Base-by-base conservation (phyloP, 2,888 invertebrate genomes). In the Athalia rosae region DNA sequence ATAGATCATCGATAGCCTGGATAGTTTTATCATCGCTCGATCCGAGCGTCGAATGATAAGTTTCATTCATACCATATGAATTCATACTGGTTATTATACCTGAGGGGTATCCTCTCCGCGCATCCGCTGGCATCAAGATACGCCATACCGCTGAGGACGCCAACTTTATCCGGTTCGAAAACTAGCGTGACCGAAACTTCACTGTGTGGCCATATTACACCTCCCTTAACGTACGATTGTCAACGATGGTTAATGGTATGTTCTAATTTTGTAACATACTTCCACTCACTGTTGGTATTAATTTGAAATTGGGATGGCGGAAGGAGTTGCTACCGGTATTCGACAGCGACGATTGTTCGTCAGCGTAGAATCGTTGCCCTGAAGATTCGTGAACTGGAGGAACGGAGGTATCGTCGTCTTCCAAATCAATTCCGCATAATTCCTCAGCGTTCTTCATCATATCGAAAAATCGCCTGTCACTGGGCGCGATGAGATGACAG, bases 41-140 rank as follows among this genome's bases (percentile, higher is more conserved):
- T 28, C 28, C 28, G 28, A 28, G 28, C 28, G 28, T 28, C 2
- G 2, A 28, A 28, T 28, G 0, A 28, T n/a, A n/a, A n/a, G n/a
- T n/a, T n/a, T n/a, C n/a, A 58, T 58, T 62, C 28, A 3, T 41
- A 48, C 6, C 6, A 28, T 28, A 58, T 58, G 73, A 61, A 13
- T 3, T 71, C 43, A 45, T 45, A 0, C 48, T 11, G 15, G 8
- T 43, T 45, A 5, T 47, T 61, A 13, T 82, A 87, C 82, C 88
- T 90, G 50, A 94, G 81, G 0, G 92, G 90, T 64, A 93, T 86
- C 77, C 94, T 91, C 13, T 91, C 88, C 66, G 86, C 86, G 4
- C 90, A 88, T 6, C 94, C 94, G 76, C 92, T 91, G 3, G 93
- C 90, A 82, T 94, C 93, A 79, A 94, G 89, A 88, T 91, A 94